Evolutionary conservation across 2,113 vertebrate genomes (phyloP).

Genomic region (Prietella phreatophila): DNA sequence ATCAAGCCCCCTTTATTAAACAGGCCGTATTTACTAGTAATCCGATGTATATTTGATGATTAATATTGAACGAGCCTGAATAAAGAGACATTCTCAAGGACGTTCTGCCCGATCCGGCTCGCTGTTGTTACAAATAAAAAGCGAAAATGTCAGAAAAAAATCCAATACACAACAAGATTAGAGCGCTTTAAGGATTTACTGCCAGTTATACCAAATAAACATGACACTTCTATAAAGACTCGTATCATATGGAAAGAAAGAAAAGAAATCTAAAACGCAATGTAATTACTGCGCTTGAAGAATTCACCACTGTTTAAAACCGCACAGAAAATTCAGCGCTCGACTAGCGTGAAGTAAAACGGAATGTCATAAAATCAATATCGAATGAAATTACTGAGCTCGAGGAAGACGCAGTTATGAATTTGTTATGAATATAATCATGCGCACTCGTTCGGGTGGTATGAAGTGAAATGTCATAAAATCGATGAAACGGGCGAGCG

Average conservation of each 20-base stretch:
- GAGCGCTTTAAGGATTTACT: constrained; percentile 23
- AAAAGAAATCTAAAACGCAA: neutral
- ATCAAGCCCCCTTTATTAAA: neutral
- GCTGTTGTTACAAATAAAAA: neutral
- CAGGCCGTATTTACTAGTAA: neutral
- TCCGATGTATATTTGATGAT: neutral
- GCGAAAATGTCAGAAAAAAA: constrained; percentile 11
- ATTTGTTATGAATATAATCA: neutral
- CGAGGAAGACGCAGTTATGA: neutral
- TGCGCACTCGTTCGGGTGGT: neutral
- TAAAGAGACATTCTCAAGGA: neutral
- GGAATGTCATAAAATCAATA: neutral
- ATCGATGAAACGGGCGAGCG: neutral
- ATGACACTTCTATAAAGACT: neutral
- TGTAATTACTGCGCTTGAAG: constrained; percentile 3
- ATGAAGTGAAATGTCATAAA: neutral
- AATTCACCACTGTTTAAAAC: neutral
- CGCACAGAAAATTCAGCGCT: neutral
- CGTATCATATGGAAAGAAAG: no score
- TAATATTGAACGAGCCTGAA: neutral
- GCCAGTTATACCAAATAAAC: constrained; percentile 2
- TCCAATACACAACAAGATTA: constrained; percentile 2
- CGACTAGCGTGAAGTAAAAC: neutral
- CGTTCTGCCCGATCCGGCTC: neutral
- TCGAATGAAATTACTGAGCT: constrained; percentile 1